Evolutionary conservation across 2,888 invertebrate species (phyloP), one percentile per base, ranked within the genome.

Genomic region (Nipponacmea schrenckii): DNA sequence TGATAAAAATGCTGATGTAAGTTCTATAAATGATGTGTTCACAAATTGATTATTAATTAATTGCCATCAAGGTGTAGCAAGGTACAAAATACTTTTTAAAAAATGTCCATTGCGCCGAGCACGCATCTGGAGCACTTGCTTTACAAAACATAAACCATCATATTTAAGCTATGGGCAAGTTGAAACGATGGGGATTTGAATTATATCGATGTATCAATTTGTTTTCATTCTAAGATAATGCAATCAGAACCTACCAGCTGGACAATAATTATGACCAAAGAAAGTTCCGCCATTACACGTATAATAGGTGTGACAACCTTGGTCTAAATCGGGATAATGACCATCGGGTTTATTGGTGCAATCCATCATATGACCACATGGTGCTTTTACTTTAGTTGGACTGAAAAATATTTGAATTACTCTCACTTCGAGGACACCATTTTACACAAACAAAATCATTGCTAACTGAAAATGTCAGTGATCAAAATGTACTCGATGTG

Each of bases 351-450:
- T 56, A 56, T 10, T 24, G 1, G 56, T 56, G 14, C 56, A 56
- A 15, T 56, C 56, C 20, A 56, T 56, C 56, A 56, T 56, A 24
- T 56, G 56, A 56, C 56, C 56, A 56, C 56, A 56, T 24, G 56
- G 56, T 56, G 56, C 56, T 56, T 20, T 2, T 24, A 56, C 56
- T 12, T 56, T 10, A 12, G 10, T 15, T 24, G 56, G 56, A 56
- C 56, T 56, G 56, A 56, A 56, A 56, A 56, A 24, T 20, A 39
- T 39, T 2, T 39, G 7, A 1, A 39, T 5, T 39, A 5, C 3
- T 39, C 7, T 5, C n/a, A n/a, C n/a, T n/a, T n/a, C 39, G 10
- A 8, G 39, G 39, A 39, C 39, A 39, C 1, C 4, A 5, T 7
- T 39, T 5, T 10, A 39, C 39, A 1, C 1, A 39, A 39, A 39